Conservation (phyloP, 2,797 vertebrate genomes). For the Chromis chromis region DNA sequence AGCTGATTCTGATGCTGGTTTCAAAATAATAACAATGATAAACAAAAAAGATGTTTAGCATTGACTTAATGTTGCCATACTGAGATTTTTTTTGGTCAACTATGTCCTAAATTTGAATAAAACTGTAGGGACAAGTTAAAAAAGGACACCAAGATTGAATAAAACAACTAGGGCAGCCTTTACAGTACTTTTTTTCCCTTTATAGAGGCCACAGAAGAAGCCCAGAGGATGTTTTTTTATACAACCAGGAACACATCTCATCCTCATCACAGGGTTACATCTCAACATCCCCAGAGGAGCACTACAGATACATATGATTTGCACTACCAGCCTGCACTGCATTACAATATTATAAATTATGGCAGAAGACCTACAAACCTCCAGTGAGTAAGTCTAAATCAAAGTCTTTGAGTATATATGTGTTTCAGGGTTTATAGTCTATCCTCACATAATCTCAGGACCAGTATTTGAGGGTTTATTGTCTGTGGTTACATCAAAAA, state of each 20-base stretch:
- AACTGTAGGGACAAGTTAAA: neutral
- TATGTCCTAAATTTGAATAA: conserved; percentile 16
- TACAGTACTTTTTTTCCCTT: neutral
- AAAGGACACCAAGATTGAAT: conserved; percentile 7
- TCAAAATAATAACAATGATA: neutral
- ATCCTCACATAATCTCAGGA: conserved; percentile 6
- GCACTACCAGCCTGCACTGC: conserved; percentile 9
- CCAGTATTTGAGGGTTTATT: conserved; percentile 9
- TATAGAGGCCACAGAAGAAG: neutral
- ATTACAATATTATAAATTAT: conserved; percentile 22
- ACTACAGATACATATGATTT: conserved; percentile 32
- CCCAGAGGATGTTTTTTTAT: conserved; percentile 16
- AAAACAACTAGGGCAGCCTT: neutral
- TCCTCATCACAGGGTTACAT: neutral
- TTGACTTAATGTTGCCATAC: neutral
- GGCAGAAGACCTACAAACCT: conserved; percentile 34
- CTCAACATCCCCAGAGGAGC: conserved; percentile 11
- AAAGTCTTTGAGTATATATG: conserved; percentile 3
- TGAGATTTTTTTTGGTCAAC: conserved; percentile 29
- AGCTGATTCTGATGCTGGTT: neutral
- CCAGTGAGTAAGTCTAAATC: conserved; percentile 1
- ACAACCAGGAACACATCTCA: neutral
- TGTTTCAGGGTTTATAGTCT: conserved; percentile 14
- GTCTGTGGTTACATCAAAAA: conserved; percentile 15
- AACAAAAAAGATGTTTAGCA: neutral